Conservation (phyloP, 1,140 invertebrate species). For the Microplitis demolitor region DNA sequence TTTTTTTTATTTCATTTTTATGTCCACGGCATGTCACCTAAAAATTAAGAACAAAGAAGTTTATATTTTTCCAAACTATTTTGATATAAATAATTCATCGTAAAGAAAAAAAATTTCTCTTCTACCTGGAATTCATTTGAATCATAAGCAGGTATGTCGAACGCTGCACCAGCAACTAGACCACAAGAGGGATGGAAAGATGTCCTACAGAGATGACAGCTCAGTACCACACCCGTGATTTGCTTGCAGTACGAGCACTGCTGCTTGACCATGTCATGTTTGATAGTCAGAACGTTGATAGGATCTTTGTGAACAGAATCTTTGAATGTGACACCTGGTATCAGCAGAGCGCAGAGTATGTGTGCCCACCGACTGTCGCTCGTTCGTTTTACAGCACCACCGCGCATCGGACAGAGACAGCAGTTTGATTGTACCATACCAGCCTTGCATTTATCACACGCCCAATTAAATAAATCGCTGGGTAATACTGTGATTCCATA, state of each 20-base stretch:
- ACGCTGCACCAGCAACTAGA: constrained; percentile 49
- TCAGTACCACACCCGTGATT: constrained; percentile 47
- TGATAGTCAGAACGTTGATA: constrained; percentile 53
- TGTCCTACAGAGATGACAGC: constrained; percentile 45
- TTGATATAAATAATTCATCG: too few species aligned
- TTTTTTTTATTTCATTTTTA: constrained; percentile 50
- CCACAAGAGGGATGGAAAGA: constrained; percentile 54
- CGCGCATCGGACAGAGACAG: constrained; percentile 65
- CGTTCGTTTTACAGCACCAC: constrained; percentile 69
- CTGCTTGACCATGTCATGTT: constrained; percentile 36
- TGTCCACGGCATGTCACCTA: constrained; percentile 63
- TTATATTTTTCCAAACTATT: constrained; percentile 25
- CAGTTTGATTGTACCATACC: constrained; percentile 52
- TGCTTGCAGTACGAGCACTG: constrained; percentile 50
- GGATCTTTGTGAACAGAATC: constrained; percentile 60
- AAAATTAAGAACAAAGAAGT: constrained; percentile 63
- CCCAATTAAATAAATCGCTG: constrained; percentile 54
- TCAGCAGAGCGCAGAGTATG: constrained; percentile 61
- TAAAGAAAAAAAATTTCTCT: too few species aligned
- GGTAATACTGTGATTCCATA: constrained; percentile 57
- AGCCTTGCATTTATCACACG: constrained; percentile 61
- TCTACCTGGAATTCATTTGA: constrained; percentile 47
- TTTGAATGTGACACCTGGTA: constrained; percentile 59
- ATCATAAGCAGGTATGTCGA: constrained; percentile 49
- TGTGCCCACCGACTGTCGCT: constrained; percentile 66